Evolutionary conservation across 2,113 vertebrate genomes (phyloP).

Genomic region (Sturnus vulgaris): DNA sequence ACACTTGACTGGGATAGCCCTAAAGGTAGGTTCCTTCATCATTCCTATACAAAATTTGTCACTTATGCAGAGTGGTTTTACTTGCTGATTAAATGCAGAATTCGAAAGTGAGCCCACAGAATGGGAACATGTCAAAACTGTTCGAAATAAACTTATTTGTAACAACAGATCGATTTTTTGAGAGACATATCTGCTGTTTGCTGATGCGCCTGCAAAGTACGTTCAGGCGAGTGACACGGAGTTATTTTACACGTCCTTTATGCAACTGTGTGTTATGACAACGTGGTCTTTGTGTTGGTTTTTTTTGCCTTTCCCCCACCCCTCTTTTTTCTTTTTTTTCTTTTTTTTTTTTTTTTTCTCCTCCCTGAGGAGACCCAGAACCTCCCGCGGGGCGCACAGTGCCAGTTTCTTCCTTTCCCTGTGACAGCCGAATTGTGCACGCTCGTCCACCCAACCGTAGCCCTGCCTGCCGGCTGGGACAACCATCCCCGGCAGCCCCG

Average conservation of each 20-base stretch:
- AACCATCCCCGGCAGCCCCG: too few relatives aligned
- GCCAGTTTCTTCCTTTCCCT: not conserved
- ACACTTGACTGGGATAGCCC: not conserved
- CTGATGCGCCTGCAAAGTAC: accelerated
- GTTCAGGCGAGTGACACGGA: accelerated
- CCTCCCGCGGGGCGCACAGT: not conserved
- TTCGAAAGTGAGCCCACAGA: not conserved
- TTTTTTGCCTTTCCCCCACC: accelerated
- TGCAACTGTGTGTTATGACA: accelerated
- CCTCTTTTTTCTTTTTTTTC: accelerated
- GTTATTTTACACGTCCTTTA: not conserved
- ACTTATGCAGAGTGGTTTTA: not conserved
- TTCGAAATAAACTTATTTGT: not conserved
- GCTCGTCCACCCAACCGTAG: not conserved
- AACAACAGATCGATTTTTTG: accelerated
- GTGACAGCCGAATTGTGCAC: not conserved
- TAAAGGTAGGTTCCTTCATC: accelerated
- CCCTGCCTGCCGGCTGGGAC: not conserved
- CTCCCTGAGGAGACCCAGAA: not conserved
- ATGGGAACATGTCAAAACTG: accelerated
- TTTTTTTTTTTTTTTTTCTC: too few relatives aligned
- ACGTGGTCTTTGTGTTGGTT: not conserved
- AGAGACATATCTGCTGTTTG: not conserved
- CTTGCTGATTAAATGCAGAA: accelerated
- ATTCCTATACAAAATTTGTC: not conserved